Conservation (phyloP, 2,888 invertebrate species). For the Agrochola litura region DNA sequence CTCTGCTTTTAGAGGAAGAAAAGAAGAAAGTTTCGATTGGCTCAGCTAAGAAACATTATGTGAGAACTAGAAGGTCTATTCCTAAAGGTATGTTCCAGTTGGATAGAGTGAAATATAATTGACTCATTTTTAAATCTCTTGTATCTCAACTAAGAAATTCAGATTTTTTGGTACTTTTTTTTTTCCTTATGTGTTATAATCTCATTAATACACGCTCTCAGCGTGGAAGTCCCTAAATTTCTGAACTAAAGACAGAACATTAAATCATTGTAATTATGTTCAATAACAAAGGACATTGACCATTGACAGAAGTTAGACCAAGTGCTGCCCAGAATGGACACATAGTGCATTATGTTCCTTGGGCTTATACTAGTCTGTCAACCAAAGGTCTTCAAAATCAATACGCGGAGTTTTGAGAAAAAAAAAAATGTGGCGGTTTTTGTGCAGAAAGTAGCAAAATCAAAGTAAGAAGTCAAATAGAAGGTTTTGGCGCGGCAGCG, state of each 20-base stretch:
- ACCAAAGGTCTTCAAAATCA: neutral
- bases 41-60: constrained; percentile 80
- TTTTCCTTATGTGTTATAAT: constrained; percentile 18
- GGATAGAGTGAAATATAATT: constrained; percentile 73
- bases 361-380: neutral
- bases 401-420: neutral
- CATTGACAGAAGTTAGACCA: neutral
- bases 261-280: neutral
- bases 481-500: no score
- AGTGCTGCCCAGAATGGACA: constrained; percentile 3
- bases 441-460: no score
- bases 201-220: neutral
- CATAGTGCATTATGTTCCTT: neutral
- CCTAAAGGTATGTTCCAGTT: constrained; percentile 73
- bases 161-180: neutral
- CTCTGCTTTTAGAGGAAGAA: constrained; percentile 85
- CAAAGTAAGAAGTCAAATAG: no score
- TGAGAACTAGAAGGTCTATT: constrained; percentile 71
- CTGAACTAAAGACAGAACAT: neutral
- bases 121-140: constrained; percentile 29
- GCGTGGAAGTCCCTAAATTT: neutral
- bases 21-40: constrained; percentile 77
- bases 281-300: constrained; percentile 1
- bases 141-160: constrained; percentile 5
- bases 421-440: no score